A percentile compares a stretch with the other conserved stretches of the same genome.
Evolutionary conservation across 2,888 invertebrate genomes (phyloP).

Genomic region (Lepidochrysops patricia): DNA sequence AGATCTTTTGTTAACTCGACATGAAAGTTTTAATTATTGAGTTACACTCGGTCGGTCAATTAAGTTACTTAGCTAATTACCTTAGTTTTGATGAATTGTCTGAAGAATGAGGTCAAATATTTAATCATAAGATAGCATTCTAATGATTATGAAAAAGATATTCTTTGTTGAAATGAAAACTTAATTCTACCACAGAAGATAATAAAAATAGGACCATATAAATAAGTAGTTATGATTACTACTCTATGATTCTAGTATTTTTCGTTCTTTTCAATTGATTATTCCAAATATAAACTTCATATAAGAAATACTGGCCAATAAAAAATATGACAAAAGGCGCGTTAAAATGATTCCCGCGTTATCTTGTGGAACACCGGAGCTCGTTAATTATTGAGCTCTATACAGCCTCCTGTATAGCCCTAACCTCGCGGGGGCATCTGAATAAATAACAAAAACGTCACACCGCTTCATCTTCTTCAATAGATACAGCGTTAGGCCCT

Average conservation of each 20-base stretch:
- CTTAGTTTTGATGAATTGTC: not conserved
- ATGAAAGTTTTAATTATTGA: not conserved
- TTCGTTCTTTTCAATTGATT: not conserved
- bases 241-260: no score
- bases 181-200: no score
- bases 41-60: not conserved
- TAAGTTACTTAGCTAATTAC: not conserved
- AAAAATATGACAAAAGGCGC: constrained; percentile 16
- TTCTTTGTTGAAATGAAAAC: no score
- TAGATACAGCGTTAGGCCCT: no score
- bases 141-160: no score
- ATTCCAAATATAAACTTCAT: not conserved
- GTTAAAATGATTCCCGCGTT: constrained; percentile 29
- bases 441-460: constrained; percentile 11
- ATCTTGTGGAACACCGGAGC: constrained; percentile 27
- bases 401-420: not conserved
- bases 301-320: not conserved
- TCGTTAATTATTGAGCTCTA: constrained; percentile 25
- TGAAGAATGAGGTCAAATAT: not conserved
- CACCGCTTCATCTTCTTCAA: not conserved
- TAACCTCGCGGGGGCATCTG: not conserved
- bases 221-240: no score
- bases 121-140: no score
- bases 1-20: not conserved
- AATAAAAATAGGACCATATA: no score